Evolutionary conservation across 2,113 vertebrate species (phyloP).

Genomic region (Danionella cerebrum): DNA sequence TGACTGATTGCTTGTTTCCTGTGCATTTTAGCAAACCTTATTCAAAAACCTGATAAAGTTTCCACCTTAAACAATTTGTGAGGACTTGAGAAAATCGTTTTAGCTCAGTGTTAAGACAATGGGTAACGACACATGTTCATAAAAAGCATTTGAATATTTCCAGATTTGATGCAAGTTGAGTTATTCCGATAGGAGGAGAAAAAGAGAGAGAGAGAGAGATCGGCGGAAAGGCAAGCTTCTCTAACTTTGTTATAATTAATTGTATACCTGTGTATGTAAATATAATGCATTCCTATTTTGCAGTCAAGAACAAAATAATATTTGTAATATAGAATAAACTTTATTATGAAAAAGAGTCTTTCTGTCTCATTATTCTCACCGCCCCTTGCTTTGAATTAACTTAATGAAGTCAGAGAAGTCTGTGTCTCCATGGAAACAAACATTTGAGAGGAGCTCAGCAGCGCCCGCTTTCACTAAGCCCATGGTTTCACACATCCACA

Average conservation of each 20-base stretch:
- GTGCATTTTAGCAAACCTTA: slow-evolving; percentile 26
- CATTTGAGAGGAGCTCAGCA: neutral
- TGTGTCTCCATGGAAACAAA: slow-evolving; percentile 3
- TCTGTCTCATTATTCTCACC: neutral
- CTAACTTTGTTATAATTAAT: slow-evolving; percentile 99
- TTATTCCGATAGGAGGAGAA: slow-evolving; percentile 64
- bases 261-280: slow-evolving; percentile 99
- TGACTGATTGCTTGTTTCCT: slow-evolving; percentile 49
- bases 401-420: neutral
- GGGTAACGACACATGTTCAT: slow-evolving; percentile 84
- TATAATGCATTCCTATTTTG: slow-evolving; percentile 99
- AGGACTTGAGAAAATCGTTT: slow-evolving; percentile 71
- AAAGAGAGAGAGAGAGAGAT: slow-evolving; percentile 59
- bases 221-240: slow-evolving; percentile 98
- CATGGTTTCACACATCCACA: neutral
- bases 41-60: slow-evolving; percentile 70
- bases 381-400: neutral
- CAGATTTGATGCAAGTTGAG: slow-evolving; percentile 66
- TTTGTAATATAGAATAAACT: slow-evolving; percentile 99
- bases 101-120: slow-evolving; percentile 87
- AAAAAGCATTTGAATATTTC: slow-evolving; percentile 81
- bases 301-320: slow-evolving; percentile 99
- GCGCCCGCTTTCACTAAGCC: neutral
- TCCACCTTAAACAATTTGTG: slow-evolving; percentile 75
- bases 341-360: slow-evolving; percentile 90